phyloP scores from a whole-genome alignment of 2,113 vertebrate genomes.

The Thalassarche chlororhynchos region DNA sequence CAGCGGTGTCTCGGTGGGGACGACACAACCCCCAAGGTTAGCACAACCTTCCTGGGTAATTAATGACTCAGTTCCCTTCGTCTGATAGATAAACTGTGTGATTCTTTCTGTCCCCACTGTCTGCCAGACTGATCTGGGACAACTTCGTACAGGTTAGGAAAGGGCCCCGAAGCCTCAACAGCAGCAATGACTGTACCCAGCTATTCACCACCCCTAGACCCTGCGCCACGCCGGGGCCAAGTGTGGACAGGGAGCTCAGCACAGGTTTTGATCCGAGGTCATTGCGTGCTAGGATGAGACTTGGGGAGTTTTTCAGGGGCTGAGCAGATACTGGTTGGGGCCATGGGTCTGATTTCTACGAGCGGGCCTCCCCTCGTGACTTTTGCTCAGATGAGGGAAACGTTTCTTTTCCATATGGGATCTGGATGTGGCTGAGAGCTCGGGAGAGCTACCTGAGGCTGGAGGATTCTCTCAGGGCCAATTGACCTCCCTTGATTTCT shows the following conservation, averaged over 20 bases:
- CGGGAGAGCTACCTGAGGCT: background rate
- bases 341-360: background rate
- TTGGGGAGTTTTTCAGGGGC: background rate
- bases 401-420: background rate
- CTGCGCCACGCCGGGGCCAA: fast-evolving
- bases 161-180: fast-evolving
- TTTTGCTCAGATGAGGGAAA: background rate
- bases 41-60: background rate
- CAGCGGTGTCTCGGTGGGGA: background rate
- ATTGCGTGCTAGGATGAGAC: background rate
- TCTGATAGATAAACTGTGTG: background rate
- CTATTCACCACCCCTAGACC: background rate
- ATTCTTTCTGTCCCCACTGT: background rate
- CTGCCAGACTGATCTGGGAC: background rate
- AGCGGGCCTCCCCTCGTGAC: background rate
- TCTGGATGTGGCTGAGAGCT: background rate
- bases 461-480: background rate
- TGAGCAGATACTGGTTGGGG: background rate
- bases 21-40: background rate
- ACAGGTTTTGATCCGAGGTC: background rate
- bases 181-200: background rate
- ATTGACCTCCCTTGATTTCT: background rate
- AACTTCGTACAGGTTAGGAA: background rate
- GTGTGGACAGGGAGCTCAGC: background rate
- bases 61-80: background rate